phyloP scores from a whole-genome alignment of 2,888 invertebrate species.

The Cantharis rufa region DNA sequence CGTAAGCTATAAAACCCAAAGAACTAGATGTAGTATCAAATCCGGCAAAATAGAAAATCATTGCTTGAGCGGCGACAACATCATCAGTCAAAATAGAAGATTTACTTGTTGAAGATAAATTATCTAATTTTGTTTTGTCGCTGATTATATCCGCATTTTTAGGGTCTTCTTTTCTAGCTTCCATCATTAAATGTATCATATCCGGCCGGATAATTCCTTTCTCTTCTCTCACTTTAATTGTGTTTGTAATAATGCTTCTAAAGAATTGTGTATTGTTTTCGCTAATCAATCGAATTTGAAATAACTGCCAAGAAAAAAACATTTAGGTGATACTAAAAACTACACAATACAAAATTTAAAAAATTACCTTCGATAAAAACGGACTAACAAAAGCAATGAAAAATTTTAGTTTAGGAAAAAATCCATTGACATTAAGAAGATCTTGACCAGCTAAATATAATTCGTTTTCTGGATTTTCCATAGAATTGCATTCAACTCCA shows the following conservation, averaged over 20 bases:
- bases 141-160: background rate
- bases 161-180: background rate
- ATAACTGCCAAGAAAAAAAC: too few relatives aligned
- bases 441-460: background rate
- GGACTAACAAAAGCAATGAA: background rate
- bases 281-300: background rate
- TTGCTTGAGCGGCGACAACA: background rate
- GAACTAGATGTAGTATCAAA: background rate
- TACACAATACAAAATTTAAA: too few relatives aligned
- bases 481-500: conserved; percentile 58
- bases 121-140: background rate
- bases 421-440: background rate
- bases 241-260: background rate
- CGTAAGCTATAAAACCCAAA: background rate
- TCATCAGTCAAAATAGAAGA: background rate
- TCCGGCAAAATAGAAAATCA: background rate
- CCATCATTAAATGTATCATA: background rate
- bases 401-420: background rate
- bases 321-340: too few relatives aligned
- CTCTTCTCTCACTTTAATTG: background rate
- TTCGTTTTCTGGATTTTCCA: conserved; percentile 53
- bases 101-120: background rate
- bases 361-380: background rate
- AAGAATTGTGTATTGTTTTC: background rate
- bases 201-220: background rate